phyloP scores from a whole-genome alignment of 2,888 invertebrate genomes.

The Plemyria rubiginata region DNA sequence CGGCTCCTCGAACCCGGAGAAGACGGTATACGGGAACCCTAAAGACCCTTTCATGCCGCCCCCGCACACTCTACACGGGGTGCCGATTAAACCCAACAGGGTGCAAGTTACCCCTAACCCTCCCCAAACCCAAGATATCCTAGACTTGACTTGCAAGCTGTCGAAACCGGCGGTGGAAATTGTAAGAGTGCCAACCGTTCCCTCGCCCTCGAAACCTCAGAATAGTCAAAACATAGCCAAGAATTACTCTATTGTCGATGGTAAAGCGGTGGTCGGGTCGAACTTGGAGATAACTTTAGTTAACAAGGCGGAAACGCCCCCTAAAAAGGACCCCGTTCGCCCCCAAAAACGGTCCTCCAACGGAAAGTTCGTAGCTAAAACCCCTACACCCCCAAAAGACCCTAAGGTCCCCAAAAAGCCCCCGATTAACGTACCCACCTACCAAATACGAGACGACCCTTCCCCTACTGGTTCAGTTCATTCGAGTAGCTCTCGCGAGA shows the following conservation, averaged over 20 bases:
- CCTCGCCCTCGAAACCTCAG: conserved; percentile 70
- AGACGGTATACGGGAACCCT: conserved; percentile 89
- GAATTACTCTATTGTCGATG: conserved; percentile 73
- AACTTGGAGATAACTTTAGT: conserved; percentile 90
- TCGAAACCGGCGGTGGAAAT: conserved; percentile 83
- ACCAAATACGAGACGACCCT: conserved; percentile 67
- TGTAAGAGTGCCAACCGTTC: conserved; percentile 75
- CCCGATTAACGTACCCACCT: conserved; percentile 67
- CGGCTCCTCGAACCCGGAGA: conserved; percentile 83
- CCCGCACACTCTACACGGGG: conserved; percentile 77
- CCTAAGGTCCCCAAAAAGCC: conserved; percentile 57
- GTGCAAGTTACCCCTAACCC: conserved; percentile 40
- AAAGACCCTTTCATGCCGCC: conserved; percentile 87
- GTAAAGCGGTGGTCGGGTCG: conserved; percentile 82
- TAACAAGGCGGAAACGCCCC: conserved; percentile 69
- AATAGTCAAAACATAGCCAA: conserved; percentile 74
- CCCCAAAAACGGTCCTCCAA: conserved; percentile 82
- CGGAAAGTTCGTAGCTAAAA: conserved; percentile 83
- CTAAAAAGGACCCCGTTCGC: conserved; percentile 52
- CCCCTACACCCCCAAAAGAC: conserved; percentile 71
- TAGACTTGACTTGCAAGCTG: conserved; percentile 87
- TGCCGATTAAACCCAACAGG: conserved; percentile 63
- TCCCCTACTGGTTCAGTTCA: conserved; percentile 57
- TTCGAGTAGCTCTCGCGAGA: conserved; percentile 51
- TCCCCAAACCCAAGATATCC: conserved; percentile 81